Evolutionary conservation across 2,888 invertebrate genomes (phyloP).

Genomic region (Isotomurus palustris): DNA sequence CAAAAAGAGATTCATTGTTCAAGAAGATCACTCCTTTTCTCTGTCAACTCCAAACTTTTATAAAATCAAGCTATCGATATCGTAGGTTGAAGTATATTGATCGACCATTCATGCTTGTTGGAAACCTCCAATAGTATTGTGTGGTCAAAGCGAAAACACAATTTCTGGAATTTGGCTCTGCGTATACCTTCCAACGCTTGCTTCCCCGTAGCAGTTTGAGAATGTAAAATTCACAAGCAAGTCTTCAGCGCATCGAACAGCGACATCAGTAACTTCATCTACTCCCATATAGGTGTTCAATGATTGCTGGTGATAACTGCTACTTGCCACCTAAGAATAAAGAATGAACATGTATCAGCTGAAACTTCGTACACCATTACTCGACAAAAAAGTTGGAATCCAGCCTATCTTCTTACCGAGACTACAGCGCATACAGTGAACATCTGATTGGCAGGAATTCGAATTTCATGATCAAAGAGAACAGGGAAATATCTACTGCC

Average conservation of each 20-base stretch:
- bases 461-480: slow-evolving; percentile 26
- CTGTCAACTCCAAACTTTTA: too few relatives aligned
- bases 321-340: slow-evolving; percentile 21
- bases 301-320: slow-evolving; percentile 23
- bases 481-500: slow-evolving; percentile 29
- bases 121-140: too few relatives aligned
- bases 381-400: neutral
- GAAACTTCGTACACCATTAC: neutral
- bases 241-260: slow-evolving; percentile 21
- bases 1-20: too few relatives aligned
- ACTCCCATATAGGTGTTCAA: slow-evolving; percentile 27
- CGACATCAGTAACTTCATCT: slow-evolving; percentile 14
- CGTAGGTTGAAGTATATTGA: too few relatives aligned
- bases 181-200: slow-evolving; percentile 28
- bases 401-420: slow-evolving; percentile 16
- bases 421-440: slow-evolving; percentile 32
- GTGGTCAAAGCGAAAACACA: slow-evolving; percentile 24
- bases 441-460: slow-evolving; percentile 19
- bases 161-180: slow-evolving; percentile 32
- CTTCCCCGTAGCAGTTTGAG: slow-evolving; percentile 23
- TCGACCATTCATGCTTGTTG: too few relatives aligned
- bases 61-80: too few relatives aligned
- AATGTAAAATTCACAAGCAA: slow-evolving; percentile 28
- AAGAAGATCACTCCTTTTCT: too few relatives aligned
- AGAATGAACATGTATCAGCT: neutral